These are phyloP conservation scores for Naso thynnoides DNA, from an alignment of 2,797 vertebrate species.

Conservation along the genomic window DNA sequence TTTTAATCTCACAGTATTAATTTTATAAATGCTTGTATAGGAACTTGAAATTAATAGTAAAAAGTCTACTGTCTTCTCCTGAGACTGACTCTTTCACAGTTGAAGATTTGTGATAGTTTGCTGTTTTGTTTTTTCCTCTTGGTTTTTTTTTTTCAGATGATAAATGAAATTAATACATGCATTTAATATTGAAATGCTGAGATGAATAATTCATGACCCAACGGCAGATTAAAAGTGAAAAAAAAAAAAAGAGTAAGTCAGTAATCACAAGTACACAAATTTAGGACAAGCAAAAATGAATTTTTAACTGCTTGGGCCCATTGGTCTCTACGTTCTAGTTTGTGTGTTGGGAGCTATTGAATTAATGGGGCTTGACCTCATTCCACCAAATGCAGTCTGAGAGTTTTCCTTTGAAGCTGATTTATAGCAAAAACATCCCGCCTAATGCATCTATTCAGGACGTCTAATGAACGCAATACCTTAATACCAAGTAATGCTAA, in stretches of 20 bases:
- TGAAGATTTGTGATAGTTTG: constrained; percentile 77
- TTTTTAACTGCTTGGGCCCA: constrained; percentile 81
- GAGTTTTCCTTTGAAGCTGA: constrained; percentile 79
- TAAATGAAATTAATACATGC: constrained; percentile 86
- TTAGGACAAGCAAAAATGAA: constrained; percentile 85
- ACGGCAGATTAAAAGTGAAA: constrained; percentile 81
- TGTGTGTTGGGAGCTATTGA: constrained; percentile 76
- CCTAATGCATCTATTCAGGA: constrained; percentile 75
- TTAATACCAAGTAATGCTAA: constrained; percentile 77
- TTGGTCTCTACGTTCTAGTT: constrained; percentile 78
- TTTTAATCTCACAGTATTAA: constrained; percentile 64
- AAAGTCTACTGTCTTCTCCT: constrained; percentile 65
- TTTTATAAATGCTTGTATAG: constrained; percentile 63
- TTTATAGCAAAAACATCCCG: constrained; percentile 75
- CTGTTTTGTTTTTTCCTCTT: constrained; percentile 82
- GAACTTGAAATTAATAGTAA: constrained; percentile 63
- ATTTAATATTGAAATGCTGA: constrained; percentile 85
- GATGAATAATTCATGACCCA: constrained; percentile 83
- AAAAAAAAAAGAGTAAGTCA: constrained; percentile 55
- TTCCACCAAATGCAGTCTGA: constrained; percentile 77
- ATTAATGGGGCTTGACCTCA: constrained; percentile 83
- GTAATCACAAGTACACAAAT: constrained; percentile 86
- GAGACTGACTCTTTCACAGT: constrained; percentile 71
- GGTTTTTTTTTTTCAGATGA: constrained; percentile 86
- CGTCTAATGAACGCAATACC: constrained; percentile 78